Evolutionary conservation across 2,888 invertebrate species (phyloP).

Genomic region (Rotaria sp.): DNA sequence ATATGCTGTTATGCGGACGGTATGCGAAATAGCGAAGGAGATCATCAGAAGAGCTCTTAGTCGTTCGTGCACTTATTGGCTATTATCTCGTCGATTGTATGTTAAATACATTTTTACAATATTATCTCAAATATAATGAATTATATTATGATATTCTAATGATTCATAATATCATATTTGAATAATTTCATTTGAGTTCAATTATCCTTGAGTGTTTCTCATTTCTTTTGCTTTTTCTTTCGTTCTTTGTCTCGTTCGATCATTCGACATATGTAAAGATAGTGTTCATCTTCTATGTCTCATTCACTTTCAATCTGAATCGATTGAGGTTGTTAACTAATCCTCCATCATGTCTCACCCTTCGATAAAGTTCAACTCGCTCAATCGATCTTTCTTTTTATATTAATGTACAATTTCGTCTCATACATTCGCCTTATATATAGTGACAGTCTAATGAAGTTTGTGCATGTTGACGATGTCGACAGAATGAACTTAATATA

Average conservation of each 20-base stretch:
- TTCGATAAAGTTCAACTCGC: not conserved
- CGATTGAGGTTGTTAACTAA: slow-evolving; percentile 18
- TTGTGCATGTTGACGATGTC: not conserved
- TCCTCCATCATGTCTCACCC: not conserved
- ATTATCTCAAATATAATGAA: no score
- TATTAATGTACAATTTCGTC: slow-evolving; percentile 12
- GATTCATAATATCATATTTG: no score
- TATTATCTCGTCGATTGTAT: no score
- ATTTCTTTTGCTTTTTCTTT: not conserved
- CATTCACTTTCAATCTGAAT: slow-evolving; percentile 6
- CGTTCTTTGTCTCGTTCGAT: not conserved
- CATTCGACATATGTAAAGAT: not conserved
- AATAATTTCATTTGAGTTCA: not conserved
- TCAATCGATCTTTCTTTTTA: slow-evolving; percentile 5
- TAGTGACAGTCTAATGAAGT: slow-evolving; percentile 7
- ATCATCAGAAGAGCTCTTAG: not conserved
- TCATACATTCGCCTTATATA: not conserved
- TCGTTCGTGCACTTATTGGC: not conserved
- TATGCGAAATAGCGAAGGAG: not conserved
- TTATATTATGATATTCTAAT: no score
- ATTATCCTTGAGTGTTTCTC: not conserved
- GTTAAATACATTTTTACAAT: no score
- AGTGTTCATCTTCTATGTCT: not conserved
- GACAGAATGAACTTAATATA: not conserved
- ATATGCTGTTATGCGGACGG: not conserved